These are phyloP conservation scores for Takifugu rubripes DNA, from an alignment of 2,797 vertebrate genomes.

Conservation along the genomic window DNA sequence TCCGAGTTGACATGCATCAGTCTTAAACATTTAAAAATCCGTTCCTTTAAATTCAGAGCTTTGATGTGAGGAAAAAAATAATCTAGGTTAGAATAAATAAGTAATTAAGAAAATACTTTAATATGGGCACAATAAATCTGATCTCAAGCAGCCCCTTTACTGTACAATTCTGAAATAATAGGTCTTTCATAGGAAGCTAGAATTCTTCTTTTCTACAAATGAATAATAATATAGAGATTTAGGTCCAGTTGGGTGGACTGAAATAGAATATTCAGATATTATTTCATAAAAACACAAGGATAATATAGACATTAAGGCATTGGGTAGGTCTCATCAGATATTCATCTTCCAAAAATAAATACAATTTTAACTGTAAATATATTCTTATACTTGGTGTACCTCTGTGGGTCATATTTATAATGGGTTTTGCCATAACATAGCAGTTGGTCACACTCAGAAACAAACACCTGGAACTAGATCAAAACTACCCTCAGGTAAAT, in stretches of 20 bases:
- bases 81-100: conserved; percentile 68
- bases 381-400: conserved; percentile 55
- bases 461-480: conserved; percentile 26
- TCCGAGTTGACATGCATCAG: conserved; percentile 52
- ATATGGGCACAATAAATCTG: conserved; percentile 60
- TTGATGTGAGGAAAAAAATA: conserved; percentile 48
- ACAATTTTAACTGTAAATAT: conserved; percentile 58
- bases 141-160: conserved; percentile 56
- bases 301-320: conserved; percentile 78
- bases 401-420: conserved; percentile 42
- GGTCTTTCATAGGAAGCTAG: conserved; percentile 53
- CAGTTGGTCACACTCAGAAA: conserved; percentile 32
- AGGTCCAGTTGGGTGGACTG: conserved; percentile 59
- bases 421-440: conserved; percentile 33
- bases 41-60: conserved; percentile 47
- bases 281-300: conserved; percentile 70
- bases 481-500: conserved; percentile 48
- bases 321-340: conserved; percentile 69
- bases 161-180: conserved; percentile 59
- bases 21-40: conserved; percentile 59
- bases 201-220: conserved; percentile 49
- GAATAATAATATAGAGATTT: conserved; percentile 68
- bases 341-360: conserved; percentile 76
- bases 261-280: conserved; percentile 63
- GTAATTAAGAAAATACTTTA: conserved; percentile 74